A percentile compares a stretch with the other conserved stretches of the same genome.
phyloP scores from a whole-genome alignment of 2,888 invertebrate genomes.

The Drosophila kambysellisi region DNA sequence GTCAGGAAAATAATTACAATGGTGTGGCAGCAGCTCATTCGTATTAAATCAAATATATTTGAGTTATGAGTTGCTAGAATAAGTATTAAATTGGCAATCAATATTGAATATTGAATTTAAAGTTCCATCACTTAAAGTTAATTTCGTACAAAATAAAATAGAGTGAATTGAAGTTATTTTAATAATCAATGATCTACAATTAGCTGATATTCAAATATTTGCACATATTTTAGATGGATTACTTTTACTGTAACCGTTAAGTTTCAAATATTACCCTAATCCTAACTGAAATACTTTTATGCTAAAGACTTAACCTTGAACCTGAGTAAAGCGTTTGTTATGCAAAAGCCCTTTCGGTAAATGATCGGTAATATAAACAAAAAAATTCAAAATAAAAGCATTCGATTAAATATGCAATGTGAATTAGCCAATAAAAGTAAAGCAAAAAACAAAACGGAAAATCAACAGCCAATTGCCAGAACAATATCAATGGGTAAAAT shows the following conservation, averaged over 20 bases:
- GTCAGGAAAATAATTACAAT: constrained; percentile 24
- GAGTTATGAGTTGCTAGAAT: not conserved
- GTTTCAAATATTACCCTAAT: not conserved
- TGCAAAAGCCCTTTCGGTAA: constrained; percentile 28
- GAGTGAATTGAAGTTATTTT: not conserved
- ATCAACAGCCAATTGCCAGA: constrained; percentile 60
- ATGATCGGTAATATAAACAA: constrained; percentile 54
- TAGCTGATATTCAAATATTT: not conserved
- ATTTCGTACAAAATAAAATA: not conserved
- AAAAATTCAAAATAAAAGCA: constrained; percentile 39
- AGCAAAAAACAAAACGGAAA: constrained; percentile 44
- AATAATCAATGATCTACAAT: not conserved
- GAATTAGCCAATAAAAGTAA: constrained; percentile 51
- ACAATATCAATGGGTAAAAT: constrained; percentile 68
- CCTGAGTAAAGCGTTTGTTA: constrained; percentile 5
- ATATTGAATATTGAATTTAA: not conserved
- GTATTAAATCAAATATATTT: not conserved
- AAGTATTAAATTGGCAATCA: not conserved
- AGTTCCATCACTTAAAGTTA: not conserved
- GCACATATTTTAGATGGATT: not conserved
- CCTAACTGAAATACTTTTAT: not conserved
- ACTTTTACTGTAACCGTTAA: too few relatives aligned
- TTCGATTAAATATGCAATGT: constrained; percentile 71
- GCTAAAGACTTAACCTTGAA: not conserved
- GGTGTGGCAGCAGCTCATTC: constrained; percentile 4